Evolutionary conservation across 1,140 invertebrate genomes (phyloP).

Genomic region (Pararge aegeria): DNA sequence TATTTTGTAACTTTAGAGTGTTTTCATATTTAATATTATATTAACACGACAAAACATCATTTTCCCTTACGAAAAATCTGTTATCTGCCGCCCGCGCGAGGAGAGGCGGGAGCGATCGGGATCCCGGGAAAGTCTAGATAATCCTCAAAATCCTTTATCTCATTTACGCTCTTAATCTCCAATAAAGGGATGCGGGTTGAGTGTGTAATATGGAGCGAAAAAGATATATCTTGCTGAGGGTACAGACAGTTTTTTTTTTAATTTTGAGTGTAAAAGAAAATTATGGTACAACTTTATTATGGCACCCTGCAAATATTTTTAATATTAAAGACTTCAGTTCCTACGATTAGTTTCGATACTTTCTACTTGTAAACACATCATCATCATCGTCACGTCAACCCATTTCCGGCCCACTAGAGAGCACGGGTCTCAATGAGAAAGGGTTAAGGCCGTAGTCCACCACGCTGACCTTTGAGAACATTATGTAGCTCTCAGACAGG

Average conservation of each 20-base stretch:
- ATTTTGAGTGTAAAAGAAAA: not conserved
- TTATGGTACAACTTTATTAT: no score
- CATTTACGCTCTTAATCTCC: constrained; percentile 4
- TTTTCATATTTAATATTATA: not conserved
- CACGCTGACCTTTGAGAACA: no score
- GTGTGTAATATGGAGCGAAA: not conserved
- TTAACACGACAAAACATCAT: not conserved
- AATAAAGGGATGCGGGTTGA: not conserved
- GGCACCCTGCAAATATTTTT: no score
- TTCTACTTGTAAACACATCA: no score
- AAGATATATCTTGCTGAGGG: not conserved
- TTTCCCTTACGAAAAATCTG: not conserved
- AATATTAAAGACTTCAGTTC: no score
- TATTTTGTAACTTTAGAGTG: no score
- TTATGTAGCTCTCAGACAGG: no score
- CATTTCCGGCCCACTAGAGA: no score
- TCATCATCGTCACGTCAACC: no score
- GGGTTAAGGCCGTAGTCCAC: no score
- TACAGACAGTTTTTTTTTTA: not conserved
- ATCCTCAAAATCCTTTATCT: constrained; percentile 3
- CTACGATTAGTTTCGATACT: no score
- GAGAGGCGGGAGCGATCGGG: not conserved
- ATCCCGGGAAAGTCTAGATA: not conserved
- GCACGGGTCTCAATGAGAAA: no score
- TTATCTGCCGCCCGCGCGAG: not conserved